phyloP scores from a whole-genome alignment of 2,797 vertebrate genomes.

The Carapus acus region DNA sequence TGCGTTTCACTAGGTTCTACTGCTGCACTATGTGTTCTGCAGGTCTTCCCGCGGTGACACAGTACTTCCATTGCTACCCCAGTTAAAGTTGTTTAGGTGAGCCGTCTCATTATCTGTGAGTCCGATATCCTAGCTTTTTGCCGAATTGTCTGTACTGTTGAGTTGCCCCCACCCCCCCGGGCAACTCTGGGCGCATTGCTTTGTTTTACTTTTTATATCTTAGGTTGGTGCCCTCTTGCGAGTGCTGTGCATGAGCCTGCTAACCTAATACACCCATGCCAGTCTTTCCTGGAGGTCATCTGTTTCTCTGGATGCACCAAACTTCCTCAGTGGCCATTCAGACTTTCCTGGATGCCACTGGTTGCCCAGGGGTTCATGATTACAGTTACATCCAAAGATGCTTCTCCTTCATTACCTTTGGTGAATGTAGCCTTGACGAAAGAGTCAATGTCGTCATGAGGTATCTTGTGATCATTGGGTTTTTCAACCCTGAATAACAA shows the following conservation, averaged over 20 bases:
- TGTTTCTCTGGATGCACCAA: conserved; percentile 30
- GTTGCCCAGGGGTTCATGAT: conserved; percentile 3
- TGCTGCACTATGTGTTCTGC: background rate
- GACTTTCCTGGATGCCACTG: conserved; percentile 31
- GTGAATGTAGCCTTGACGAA: no score
- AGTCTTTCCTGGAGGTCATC: conserved; percentile 35
- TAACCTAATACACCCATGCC: conserved; percentile 17
- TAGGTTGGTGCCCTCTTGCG: conserved; percentile 15
- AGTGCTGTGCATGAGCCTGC: conserved; percentile 18
- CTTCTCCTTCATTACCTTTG: no score
- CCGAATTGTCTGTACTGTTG: conserved; percentile 1
- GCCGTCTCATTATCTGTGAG: conserved; percentile 1
- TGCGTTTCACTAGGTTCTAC: conserved; percentile 15
- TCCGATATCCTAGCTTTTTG: conserved; percentile 1
- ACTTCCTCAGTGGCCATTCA: conserved; percentile 25
- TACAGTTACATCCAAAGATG: no score
- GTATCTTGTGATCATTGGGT: background rate
- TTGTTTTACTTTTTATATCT: background rate
- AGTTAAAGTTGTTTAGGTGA: no score
- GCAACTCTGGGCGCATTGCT: conserved; percentile 7
- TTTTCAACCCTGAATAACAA: background rate
- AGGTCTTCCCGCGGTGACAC: no score
- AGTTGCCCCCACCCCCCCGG: conserved; percentile 1
- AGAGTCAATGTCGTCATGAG: no score
- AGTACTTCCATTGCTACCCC: no score